Percentiles rank a stretch among this genome's conserved stretches.
Evolutionary conservation across 2,797 vertebrate genomes (phyloP).

Genomic region (Lutjanus argentimaculatus): DNA sequence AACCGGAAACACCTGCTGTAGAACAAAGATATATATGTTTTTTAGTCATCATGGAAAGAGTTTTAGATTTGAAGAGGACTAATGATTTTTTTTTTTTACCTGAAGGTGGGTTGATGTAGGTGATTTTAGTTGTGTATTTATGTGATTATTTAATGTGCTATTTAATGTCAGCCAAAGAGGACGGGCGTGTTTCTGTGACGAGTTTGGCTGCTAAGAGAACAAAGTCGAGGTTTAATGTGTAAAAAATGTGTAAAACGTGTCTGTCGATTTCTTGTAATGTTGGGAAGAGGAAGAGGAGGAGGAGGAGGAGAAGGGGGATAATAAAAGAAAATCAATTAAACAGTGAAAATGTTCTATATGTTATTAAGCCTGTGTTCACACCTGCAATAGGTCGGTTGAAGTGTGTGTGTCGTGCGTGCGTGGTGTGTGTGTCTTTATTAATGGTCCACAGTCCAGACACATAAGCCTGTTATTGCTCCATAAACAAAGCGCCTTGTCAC

Average conservation of each 20-base stretch:
- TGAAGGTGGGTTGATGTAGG: slow-evolving; percentile 6
- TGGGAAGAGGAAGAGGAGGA: neutral
- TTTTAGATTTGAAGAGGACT: slow-evolving; percentile 18
- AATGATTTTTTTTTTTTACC: slow-evolving; percentile 36
- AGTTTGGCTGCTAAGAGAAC: slow-evolving; percentile 34
- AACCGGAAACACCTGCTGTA: slow-evolving; percentile 37
- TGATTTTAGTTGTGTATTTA: slow-evolving; percentile 53
- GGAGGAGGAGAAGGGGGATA: neutral
- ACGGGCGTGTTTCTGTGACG: neutral
- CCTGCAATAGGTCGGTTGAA: neutral
- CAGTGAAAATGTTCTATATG: slow-evolving; percentile 27
- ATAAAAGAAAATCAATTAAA: slow-evolving; percentile 28
- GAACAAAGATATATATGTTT: slow-evolving; percentile 17
- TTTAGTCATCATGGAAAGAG: slow-evolving; percentile 4
- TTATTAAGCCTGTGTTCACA: slow-evolving; percentile 6
- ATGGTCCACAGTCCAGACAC: slow-evolving; percentile 39
- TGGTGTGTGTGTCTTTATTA: slow-evolving; percentile 14
- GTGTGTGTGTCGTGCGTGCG: neutral
- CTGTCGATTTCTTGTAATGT: slow-evolving; percentile 14
- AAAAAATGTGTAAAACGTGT: slow-evolving; percentile 5
- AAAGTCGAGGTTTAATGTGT: slow-evolving; percentile 9
- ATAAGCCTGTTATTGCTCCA: slow-evolving; percentile 45
- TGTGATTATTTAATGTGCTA: slow-evolving; percentile 69
- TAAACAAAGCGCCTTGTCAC: slow-evolving; percentile 55
- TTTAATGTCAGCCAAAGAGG: slow-evolving; percentile 57